Conservation (phyloP, 2,888 invertebrate genomes). For the Dione vanillae region DNA sequence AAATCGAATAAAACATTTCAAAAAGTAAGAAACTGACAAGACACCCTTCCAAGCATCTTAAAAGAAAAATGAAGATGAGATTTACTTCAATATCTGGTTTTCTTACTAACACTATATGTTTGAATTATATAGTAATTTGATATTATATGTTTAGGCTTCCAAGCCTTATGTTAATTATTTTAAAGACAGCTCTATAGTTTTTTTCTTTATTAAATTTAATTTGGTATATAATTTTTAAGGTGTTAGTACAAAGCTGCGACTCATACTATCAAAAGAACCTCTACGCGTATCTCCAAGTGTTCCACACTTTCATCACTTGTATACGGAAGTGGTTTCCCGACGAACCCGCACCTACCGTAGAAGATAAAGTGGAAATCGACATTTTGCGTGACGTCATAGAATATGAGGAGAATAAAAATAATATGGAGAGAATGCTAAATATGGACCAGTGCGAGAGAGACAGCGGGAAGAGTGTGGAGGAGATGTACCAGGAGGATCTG, state of each 20-base stretch:
- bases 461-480: conserved; percentile 69
- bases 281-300: conserved; percentile 87
- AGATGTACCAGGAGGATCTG: conserved; percentile 81
- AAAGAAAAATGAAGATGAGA: no score
- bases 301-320: conserved; percentile 87
- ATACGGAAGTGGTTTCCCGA: conserved; percentile 83
- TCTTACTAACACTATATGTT: no score
- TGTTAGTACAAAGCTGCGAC: conserved; percentile 85
- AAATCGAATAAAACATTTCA: no score
- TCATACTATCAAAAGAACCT: conserved; percentile 84
- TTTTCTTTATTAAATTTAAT: not conserved
- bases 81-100: no score
- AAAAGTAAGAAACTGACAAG: no score
- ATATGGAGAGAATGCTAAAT: conserved; percentile 63
- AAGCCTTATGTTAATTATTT: no score
- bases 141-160: no score
- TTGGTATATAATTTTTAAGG: conserved; percentile 60
- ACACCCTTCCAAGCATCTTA: no score
- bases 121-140: no score
- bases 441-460: conserved; percentile 65
- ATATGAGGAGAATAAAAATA: conserved; percentile 64
- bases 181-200: no score
- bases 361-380: conserved; percentile 49
- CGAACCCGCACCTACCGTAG: conserved; percentile 31
- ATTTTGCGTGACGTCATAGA: conserved; percentile 69